Evolutionary conservation across 1,140 invertebrate genomes (phyloP), one percentile per base, ranked within the genome.

Genomic region (Macrocentrus cingulum): DNA sequence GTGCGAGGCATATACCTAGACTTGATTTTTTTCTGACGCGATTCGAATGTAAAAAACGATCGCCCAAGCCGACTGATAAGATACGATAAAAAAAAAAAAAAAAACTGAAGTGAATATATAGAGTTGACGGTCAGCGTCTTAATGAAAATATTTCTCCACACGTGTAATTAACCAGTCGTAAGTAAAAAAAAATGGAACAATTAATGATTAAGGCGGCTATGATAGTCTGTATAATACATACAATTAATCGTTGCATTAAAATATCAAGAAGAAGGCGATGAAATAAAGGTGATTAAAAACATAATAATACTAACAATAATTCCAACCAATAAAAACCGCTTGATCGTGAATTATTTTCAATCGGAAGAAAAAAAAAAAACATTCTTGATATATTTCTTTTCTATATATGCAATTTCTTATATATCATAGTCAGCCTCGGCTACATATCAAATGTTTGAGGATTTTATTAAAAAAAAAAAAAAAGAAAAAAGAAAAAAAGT

Each of bases 371-470:
- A 20, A 25, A 45, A 18, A 45, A 41, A 41, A 15, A 53, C 16
- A 49, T 29, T 49, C 46, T 49, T 42, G 18, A 48, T 20, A 56
- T 37, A 22, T 11, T 23, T 48, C 48, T 56, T 46, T n/a, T n/a
- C n/a, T n/a, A n/a, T n/a, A n/a, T 25, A 48, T 48, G 54, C 51
- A 46, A 56, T 56, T 29, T 5, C 9, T n/a, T n/a, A n/a, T n/a
- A n/a, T 49, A 48, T 46, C 54, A 48, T 37, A 56, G 54, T 52
- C 54, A 39, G 18, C 44, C 32, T 56, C 44, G 19, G 34, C 29
- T 56, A 49, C 54, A 56, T 56, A 56, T 56, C 54, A 56, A 48
- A 56, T 29, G 46, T 32, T 32, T 49, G 22, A 49, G 22, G 22
- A 8, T 49, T n/a, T 15, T 32, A 34, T 5, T 18, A 32, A 49